phyloP scores from a whole-genome alignment of 2,888 invertebrate genomes.

The Agrochola macilenta region DNA sequence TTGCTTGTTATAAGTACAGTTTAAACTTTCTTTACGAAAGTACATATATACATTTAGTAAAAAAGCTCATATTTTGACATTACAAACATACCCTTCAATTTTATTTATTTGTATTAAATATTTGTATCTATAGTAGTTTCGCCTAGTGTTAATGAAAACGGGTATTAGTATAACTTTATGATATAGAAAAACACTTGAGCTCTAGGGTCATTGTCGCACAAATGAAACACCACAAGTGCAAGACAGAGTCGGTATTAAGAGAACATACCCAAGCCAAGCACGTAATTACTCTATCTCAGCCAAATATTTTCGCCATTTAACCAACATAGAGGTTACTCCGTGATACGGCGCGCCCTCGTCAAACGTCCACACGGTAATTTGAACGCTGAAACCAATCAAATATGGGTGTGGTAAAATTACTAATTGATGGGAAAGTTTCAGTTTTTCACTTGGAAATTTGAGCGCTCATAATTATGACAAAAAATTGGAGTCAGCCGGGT shows the following conservation, averaged over 20 bases:
- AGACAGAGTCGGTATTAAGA: too few species aligned
- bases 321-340: neutral
- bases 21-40: too few species aligned
- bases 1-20: too few species aligned
- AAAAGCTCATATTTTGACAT: too few species aligned
- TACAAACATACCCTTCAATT: too few species aligned
- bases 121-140: too few species aligned
- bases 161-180: neutral
- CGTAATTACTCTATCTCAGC: neutral
- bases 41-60: too few species aligned
- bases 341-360: neutral
- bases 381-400: constrained; percentile 39
- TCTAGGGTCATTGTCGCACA: too few species aligned
- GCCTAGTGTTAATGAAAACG: neutral
- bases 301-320: neutral
- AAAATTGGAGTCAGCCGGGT: neutral
- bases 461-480: neutral
- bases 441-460: constrained; percentile 1
- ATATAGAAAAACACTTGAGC: neutral
- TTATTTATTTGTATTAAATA: too few species aligned
- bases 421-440: constrained; percentile 27
- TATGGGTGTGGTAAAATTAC: constrained; percentile 32
- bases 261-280: neutral
- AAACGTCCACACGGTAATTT: constrained; percentile 20
- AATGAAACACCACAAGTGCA: neutral